Conservation (phyloP, 2,888 invertebrate species). For the Lasioglossum pauxillum region DNA sequence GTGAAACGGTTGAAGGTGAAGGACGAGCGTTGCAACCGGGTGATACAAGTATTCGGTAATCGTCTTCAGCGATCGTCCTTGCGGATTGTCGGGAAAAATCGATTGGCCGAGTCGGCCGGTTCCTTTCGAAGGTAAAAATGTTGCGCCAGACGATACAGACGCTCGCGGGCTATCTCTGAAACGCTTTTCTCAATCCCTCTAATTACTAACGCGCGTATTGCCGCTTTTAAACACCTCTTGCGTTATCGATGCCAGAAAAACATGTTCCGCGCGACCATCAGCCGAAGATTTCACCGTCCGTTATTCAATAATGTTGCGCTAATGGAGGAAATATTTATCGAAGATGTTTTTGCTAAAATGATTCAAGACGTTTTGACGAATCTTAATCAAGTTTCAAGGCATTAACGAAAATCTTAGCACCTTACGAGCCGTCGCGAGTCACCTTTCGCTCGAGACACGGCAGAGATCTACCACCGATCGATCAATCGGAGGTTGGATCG, state of each 20-base stretch:
- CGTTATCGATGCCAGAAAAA: not conserved
- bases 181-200: not conserved
- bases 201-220: not conserved
- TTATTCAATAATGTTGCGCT: not conserved
- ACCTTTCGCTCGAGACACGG: not conserved
- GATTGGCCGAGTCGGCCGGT: conserved; percentile 35
- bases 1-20: conserved; percentile 72
- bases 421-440: not conserved
- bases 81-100: conserved; percentile 61
- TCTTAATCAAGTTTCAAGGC: not conserved
- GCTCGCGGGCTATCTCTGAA: not conserved
- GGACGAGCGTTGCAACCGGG: conserved; percentile 64
- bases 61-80: conserved; percentile 69
- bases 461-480: conserved; percentile 21
- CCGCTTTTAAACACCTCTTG: not conserved
- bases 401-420: not conserved
- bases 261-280: not conserved
- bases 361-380: not conserved
- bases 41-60: conserved; percentile 72
- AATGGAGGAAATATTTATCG: not conserved
- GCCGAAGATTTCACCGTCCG: not conserved
- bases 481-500: conserved; percentile 21
- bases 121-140: conserved; percentile 10
- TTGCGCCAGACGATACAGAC: not conserved
- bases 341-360: too few relatives aligned